Evolutionary conservation across 2,888 invertebrate genomes (phyloP), one percentile per base, ranked within the genome.

Genomic region (Deilephila porcellus): DNA sequence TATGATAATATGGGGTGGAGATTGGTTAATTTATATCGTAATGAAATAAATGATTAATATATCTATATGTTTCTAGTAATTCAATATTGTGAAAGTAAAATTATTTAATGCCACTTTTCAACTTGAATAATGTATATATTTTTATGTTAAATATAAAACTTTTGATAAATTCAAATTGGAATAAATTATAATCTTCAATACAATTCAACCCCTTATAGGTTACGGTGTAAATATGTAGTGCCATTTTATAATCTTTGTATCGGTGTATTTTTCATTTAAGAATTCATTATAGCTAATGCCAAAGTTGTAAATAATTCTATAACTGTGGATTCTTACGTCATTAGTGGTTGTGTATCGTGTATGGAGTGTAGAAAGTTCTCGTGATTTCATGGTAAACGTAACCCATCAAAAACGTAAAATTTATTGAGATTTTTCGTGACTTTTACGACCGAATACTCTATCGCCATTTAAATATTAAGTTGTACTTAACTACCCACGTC

Each of bases 231-330:
- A 88, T 89, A 87, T 80, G 82, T 87, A 90, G 91, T 91, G 91
- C 91, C 91, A 91, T 91, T 88, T 85, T 83, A 81, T 86, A 85
- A 86, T 83, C 83, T 79, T 79, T 73, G 53, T 60, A 72, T 77
- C 70, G 63, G 60, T 70, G 60, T 75, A 37, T 71, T 79, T n/a
- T 81, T 79, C 81, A 79, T 82, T 80, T 85, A 85, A 80, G 82
- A 78, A 71, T 77, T 74, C 67, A 70, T 71, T 72, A 88, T 89
- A 92, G 91, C 89, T 87, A 90, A 93, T 90, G 93, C 94, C 94
- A 94, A 94, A 94, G 94, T 91, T 94, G 91, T 93, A 91, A 85
- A 88, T 90, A 89, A 82, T 78, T 77, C 45, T 67, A 67, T 67
- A 70, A 60, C 67, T 67, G 63, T 53, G 72, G 63, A 53, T 63